Percentiles rank a stretch among this genome's conserved stretches.
Evolutionary conservation across 1,140 invertebrate genomes (phyloP).

Genomic region (Penaeus chinensis): DNA sequence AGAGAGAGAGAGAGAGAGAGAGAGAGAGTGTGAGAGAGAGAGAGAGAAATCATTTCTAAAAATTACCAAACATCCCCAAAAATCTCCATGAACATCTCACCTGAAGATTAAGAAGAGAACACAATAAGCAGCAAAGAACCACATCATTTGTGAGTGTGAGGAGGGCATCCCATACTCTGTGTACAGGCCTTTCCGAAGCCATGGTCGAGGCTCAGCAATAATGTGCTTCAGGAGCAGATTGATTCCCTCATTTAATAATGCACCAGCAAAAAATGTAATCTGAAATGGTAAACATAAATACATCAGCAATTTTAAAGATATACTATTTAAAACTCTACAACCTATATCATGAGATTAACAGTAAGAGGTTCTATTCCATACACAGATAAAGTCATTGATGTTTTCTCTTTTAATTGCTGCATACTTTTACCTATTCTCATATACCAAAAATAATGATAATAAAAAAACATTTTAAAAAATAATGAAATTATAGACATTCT

Average conservation of each 20-base stretch:
- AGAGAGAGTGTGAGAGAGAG: too few relatives aligned
- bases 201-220: conserved; percentile 83
- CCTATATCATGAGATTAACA: not conserved
- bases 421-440: too few relatives aligned
- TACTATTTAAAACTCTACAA: not conserved
- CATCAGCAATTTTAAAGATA: not conserved
- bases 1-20: too few relatives aligned
- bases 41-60: not conserved
- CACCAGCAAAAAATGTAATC: conserved; percentile 87
- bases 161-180: conserved; percentile 96
- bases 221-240: conserved; percentile 87
- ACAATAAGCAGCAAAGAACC: conserved; percentile 90
- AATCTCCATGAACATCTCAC: conserved; percentile 70
- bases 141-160: conserved; percentile 91
- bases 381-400: too few relatives aligned
- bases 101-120: conserved; percentile 88
- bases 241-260: conserved; percentile 81
- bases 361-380: too few relatives aligned
- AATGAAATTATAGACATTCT: too few relatives aligned
- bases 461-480: too few relatives aligned
- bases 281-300: conserved; percentile 70
- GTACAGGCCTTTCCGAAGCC: conserved; percentile 76
- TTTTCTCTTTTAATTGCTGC: too few relatives aligned
- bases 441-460: too few relatives aligned
- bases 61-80: not conserved